phyloP scores from a whole-genome alignment of 1,140 invertebrate species.

The Pogonognathellus flavescens region DNA sequence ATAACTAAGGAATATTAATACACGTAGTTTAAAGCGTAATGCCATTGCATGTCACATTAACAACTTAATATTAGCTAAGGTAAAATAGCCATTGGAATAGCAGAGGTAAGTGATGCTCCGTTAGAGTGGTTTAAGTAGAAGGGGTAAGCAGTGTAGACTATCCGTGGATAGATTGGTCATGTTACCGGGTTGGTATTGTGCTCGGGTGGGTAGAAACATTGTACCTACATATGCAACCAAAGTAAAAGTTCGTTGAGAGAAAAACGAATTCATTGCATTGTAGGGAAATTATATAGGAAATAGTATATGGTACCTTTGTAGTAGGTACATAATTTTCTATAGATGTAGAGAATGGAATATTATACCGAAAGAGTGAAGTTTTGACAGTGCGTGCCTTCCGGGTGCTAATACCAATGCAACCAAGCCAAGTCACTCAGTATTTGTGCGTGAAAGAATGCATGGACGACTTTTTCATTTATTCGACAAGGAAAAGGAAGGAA shows the following conservation, averaged over 20 bases:
- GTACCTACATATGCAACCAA: no score
- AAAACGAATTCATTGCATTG: not conserved
- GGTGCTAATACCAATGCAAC: slow-evolving; percentile 13
- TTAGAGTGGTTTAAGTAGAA: no score
- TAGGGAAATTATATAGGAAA: not conserved
- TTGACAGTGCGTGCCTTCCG: slow-evolving; percentile 29
- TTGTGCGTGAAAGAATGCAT: slow-evolving; percentile 42
- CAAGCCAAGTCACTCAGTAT: slow-evolving; percentile 8
- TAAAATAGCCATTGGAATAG: no score
- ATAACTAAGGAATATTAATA: no score
- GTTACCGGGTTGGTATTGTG: no score
- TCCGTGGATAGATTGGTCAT: no score
- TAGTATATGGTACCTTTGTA: not conserved
- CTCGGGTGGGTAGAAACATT: no score
- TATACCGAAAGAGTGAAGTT: not conserved
- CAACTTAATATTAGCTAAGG: no score
- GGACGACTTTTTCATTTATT: slow-evolving; percentile 46
- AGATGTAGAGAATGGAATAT: not conserved
- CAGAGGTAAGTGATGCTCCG: no score
- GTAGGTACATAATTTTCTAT: not conserved
- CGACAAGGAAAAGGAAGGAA: slow-evolving; percentile 33
- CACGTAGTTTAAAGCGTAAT: no score
- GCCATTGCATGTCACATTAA: no score
- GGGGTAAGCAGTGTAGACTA: no score
- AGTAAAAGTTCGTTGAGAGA: not conserved